A percentile compares a stretch with the other conserved stretches of the same genome.
Evolutionary conservation across 2,113 vertebrate species (phyloP).

Genomic region (Neofelis nebulosa): DNA sequence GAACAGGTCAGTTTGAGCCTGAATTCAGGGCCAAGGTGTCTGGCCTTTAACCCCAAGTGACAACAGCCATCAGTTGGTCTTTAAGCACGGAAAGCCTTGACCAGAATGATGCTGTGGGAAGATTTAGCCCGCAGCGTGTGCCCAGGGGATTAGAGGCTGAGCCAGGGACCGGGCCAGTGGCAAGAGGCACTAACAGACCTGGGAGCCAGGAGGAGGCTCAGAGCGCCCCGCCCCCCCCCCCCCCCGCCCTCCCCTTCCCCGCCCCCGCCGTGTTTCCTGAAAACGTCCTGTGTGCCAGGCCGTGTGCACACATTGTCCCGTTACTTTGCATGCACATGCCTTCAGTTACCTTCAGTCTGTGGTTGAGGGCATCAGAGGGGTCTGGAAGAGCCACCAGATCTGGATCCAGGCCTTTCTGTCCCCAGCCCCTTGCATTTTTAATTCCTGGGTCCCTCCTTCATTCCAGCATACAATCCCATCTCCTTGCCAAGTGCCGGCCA

Average conservation of each 20-base stretch:
- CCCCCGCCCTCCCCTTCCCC: too few relatives aligned
- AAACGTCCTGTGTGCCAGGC: not conserved
- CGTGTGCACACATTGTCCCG: fast-evolving
- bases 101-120: not conserved
- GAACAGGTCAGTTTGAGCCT: not conserved
- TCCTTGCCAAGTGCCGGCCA: not conserved
- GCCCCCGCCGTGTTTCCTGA: not conserved
- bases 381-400: not conserved
- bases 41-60: not conserved
- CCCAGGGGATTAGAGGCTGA: not conserved
- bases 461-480: not conserved
- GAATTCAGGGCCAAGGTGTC: not conserved
- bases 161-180: fast-evolving
- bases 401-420: not conserved
- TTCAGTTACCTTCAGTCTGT: not conserved
- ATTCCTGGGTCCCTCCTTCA: not conserved
- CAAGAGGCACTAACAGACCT: not conserved
- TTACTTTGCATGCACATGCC: too few relatives aligned
- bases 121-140: not conserved
- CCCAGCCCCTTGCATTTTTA: not conserved
- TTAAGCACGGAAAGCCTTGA: not conserved
- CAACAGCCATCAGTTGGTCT: not conserved
- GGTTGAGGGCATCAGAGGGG: not conserved
- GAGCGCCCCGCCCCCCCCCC: not conserved
- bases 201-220: not conserved